phyloP scores from a whole-genome alignment of 1,140 invertebrate genomes.

The Drosophila albomicans region DNA sequence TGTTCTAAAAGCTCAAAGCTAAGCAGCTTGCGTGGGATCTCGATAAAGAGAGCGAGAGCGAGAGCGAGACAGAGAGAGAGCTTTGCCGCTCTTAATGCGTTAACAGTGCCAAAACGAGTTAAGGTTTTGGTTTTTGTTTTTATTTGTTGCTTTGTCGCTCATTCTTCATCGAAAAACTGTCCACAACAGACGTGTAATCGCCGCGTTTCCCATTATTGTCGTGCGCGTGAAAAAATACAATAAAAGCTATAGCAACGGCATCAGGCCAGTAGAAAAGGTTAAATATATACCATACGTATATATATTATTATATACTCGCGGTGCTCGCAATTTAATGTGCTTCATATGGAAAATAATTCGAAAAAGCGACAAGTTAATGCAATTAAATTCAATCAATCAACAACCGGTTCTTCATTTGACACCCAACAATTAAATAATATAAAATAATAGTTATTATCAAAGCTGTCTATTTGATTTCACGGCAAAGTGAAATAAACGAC shows the following conservation, averaged over 20 bases:
- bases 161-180: constrained; percentile 46
- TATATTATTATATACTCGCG: constrained; percentile 9
- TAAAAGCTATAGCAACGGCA: constrained; percentile 3
- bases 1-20: background rate
- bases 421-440: constrained; percentile 4
- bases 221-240: constrained; percentile 5
- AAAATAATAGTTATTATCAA: constrained; percentile 9
- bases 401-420: constrained; percentile 32
- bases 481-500: constrained; percentile 15
- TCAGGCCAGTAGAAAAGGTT: constrained; percentile 25
- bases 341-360: constrained; percentile 29
- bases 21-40: constrained; percentile 14
- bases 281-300: constrained; percentile 10
- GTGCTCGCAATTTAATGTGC: constrained; percentile 10
- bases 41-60: background rate
- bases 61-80: background rate
- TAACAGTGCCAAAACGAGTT: constrained; percentile 28
- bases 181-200: constrained; percentile 32
- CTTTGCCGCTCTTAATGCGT: background rate
- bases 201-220: constrained; percentile 13
- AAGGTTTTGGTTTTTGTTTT: constrained; percentile 38
- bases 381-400: constrained; percentile 27
- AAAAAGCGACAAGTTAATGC: constrained; percentile 2
- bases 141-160: constrained; percentile 41
- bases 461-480: constrained; percentile 1